These are phyloP conservation scores for Drosophila virilis DNA, from an alignment of 1,140 invertebrate species.

Conservation along the genomic window DNA sequence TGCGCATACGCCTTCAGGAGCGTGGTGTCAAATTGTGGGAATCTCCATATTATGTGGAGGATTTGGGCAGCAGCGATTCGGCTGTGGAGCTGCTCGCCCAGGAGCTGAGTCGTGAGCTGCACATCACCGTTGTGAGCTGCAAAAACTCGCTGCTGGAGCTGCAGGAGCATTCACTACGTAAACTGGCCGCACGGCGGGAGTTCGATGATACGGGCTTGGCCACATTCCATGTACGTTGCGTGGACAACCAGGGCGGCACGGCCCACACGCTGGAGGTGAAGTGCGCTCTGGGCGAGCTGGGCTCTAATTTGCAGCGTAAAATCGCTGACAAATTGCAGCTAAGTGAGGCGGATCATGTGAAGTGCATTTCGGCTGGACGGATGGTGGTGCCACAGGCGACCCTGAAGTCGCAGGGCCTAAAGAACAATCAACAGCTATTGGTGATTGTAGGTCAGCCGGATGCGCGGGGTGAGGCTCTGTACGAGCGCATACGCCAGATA, in stretches of 20 bases:
- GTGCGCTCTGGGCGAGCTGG: constrained; percentile 74
- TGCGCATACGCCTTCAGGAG: constrained; percentile 47
- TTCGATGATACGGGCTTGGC: constrained; percentile 87
- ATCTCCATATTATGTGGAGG: constrained; percentile 87
- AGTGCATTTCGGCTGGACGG: constrained; percentile 88
- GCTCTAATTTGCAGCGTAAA: constrained; percentile 85
- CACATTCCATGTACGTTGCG: constrained; percentile 73
- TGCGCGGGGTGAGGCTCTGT: constrained; percentile 55
- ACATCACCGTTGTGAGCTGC: constrained; percentile 85
- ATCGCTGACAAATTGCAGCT: constrained; percentile 85
- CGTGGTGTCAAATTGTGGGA: constrained; percentile 88
- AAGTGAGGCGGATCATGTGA: constrained; percentile 84
- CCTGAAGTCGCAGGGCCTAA: constrained; percentile 85
- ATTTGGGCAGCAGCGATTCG: constrained; percentile 77
- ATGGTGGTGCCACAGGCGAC: constrained; percentile 85
- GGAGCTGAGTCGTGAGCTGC: constrained; percentile 86
- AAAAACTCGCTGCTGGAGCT: constrained; percentile 86
- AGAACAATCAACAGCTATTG: constrained; percentile 89
- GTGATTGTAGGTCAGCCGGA: constrained; percentile 85
- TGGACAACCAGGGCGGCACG: constrained; percentile 58
- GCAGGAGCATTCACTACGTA: constrained; percentile 88
- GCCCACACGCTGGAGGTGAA: constrained; percentile 59
- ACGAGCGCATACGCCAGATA: constrained; percentile 69
- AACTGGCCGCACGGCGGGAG: constrained; percentile 87
- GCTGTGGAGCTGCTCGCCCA: constrained; percentile 86